phyloP scores from a whole-genome alignment of 2,113 vertebrate genomes.

The Onychorhynchus coronatus region DNA sequence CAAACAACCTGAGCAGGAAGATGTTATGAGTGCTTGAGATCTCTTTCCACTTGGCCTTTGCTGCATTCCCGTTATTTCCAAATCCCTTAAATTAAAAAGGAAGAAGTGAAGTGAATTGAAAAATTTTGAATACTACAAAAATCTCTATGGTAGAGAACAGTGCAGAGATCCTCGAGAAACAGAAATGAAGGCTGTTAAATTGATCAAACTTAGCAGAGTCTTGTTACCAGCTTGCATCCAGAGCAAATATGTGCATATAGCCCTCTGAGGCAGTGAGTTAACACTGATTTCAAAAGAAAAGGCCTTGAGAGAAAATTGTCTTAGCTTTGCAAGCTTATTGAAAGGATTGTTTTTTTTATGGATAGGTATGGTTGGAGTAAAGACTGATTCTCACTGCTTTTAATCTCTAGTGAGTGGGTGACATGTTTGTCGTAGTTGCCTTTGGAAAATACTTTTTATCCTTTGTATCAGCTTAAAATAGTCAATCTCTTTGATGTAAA shows the following conservation, averaged over 20 bases:
- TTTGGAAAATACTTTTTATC: not conserved
- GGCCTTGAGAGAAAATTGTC: not conserved
- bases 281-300: not conserved
- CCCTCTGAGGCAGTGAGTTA: not conserved
- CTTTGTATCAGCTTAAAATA: not conserved
- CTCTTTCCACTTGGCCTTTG: not conserved
- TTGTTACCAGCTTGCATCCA: not conserved
- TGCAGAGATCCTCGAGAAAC: not conserved
- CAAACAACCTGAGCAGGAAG: not conserved
- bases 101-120: not conserved
- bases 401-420: not conserved
- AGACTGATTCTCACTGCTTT: not conserved
- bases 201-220: rapidly evolving
- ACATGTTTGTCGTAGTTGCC: not conserved
- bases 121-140: not conserved
- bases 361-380: not conserved
- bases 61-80: not conserved
- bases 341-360: not conserved
- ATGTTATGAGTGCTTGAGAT: not conserved
- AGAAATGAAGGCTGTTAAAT: not conserved
- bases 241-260: not conserved
- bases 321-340: not conserved
- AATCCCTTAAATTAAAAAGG: not conserved
- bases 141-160: not conserved
- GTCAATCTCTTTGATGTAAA: not conserved